Evolutionary conservation across 1,140 invertebrate genomes (phyloP).

Genomic region (Trichomalopsis sarcophagae): DNA sequence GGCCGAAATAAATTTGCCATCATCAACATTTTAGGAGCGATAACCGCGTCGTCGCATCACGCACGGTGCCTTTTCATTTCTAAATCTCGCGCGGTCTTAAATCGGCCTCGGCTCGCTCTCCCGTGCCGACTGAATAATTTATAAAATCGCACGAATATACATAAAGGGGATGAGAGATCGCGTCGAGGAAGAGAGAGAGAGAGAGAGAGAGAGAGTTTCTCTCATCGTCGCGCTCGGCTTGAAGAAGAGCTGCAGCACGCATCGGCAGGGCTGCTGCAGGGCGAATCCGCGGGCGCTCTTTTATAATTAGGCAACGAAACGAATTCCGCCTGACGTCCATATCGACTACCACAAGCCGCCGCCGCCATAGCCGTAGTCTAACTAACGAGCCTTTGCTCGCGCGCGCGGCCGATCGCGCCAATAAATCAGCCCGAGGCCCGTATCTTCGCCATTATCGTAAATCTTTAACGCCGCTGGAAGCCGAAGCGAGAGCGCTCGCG

Average conservation of each 20-base stretch:
- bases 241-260: not conserved
- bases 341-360: slow-evolving; percentile 70
- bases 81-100: not conserved
- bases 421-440: slow-evolving; percentile 59
- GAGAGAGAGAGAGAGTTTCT: not conserved
- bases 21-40: not conserved
- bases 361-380: slow-evolving; percentile 29
- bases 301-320: slow-evolving; percentile 73
- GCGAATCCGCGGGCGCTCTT: slow-evolving; percentile 58
- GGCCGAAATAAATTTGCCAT: not conserved
- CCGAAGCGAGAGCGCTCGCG: slow-evolving; percentile 38
- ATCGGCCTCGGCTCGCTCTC: not conserved
- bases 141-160: slow-evolving; percentile 10
- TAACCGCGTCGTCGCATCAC: slow-evolving; percentile 6
- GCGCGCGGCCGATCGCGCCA: slow-evolving; percentile 57
- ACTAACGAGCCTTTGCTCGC: slow-evolving; percentile 67
- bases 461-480: slow-evolving; percentile 61
- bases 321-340: slow-evolving; percentile 70
- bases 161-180: not conserved
- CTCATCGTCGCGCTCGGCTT: not conserved
- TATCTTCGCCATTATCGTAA: slow-evolving; percentile 66
- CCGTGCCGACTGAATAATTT: not conserved
- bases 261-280: not conserved
- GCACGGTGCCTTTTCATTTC: not conserved
- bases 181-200: too few species aligned